phyloP scores from a whole-genome alignment of 2,113 vertebrate species.

The Sphyrna mokarran region DNA sequence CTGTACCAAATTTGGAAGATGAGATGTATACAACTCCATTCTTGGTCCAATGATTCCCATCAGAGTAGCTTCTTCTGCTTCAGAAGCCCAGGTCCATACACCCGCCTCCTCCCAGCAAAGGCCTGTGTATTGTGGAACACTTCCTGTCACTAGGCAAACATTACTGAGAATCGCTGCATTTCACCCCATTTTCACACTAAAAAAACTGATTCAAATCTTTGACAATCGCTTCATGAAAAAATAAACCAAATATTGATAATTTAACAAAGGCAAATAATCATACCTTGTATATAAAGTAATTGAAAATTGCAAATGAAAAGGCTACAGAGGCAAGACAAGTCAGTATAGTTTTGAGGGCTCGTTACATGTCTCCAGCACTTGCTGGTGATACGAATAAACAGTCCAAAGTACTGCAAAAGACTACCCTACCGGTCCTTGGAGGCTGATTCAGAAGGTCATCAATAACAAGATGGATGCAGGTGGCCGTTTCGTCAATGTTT shows the following conservation, averaged over 20 bases:
- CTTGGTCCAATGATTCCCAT: background rate
- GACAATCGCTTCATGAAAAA: background rate
- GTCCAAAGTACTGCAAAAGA: background rate
- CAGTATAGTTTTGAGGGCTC: background rate
- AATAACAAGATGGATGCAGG: constrained; percentile 53
- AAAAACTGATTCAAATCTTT: background rate
- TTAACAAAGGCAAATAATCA: background rate
- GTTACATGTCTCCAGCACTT: background rate
- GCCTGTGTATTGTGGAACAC: no score
- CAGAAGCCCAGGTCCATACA: background rate
- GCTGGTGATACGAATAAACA: background rate
- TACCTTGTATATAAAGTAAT: background rate
- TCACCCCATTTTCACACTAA: background rate
- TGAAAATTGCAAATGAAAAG: background rate
- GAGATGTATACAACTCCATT: background rate
- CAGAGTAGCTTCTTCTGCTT: background rate
- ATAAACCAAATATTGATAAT: background rate
- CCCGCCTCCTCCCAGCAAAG: background rate
- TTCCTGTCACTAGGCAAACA: background rate
- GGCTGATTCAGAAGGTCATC: constrained; percentile 29
- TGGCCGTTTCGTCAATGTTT: constrained; percentile 53
- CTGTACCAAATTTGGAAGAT: background rate
- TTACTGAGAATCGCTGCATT: background rate
- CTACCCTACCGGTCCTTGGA: background rate
- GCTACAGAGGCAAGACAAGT: background rate